Percentiles rank a stretch among this genome's conserved stretches.
phyloP scores from a whole-genome alignment of 2,888 invertebrate genomes.

The Plebejus argus region DNA sequence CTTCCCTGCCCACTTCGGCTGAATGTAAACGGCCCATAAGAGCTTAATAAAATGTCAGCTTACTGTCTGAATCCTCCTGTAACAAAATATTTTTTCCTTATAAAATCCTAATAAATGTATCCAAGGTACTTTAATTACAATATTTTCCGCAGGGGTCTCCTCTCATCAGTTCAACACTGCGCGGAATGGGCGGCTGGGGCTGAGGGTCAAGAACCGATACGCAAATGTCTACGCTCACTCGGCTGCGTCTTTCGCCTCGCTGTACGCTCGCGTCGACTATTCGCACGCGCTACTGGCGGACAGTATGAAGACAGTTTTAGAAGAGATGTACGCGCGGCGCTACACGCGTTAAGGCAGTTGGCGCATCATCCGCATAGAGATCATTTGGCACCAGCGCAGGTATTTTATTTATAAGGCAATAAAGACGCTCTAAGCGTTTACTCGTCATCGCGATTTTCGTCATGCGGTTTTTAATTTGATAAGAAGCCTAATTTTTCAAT shows the following conservation, averaged over 20 bases:
- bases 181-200: slow-evolving; percentile 92
- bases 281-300: slow-evolving; percentile 92
- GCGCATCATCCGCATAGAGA: slow-evolving; percentile 84
- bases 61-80: too few species aligned
- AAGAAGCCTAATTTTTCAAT: too few species aligned
- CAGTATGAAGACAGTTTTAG: slow-evolving; percentile 94
- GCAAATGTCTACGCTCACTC: slow-evolving; percentile 93
- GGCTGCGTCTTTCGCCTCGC: slow-evolving; percentile 96
- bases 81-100: too few species aligned
- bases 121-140: not conserved
- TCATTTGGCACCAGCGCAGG: slow-evolving; percentile 89
- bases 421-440: too few species aligned
- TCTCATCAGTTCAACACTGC: slow-evolving; percentile 94
- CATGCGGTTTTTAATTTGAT: too few species aligned
- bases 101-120: too few species aligned
- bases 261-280: slow-evolving; percentile 92
- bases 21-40: too few species aligned
- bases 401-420: slow-evolving; percentile 41
- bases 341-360: slow-evolving; percentile 89
- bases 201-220: slow-evolving; percentile 93
- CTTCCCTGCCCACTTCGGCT: too few species aligned
- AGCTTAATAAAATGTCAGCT: too few species aligned
- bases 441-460: too few species aligned
- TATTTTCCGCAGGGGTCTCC: slow-evolving; percentile 83
- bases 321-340: slow-evolving; percentile 89